Evolutionary conservation across 1,140 invertebrate genomes (phyloP), one percentile per base, ranked within the genome.

Genomic region (Brachionus asplanchnoidis): DNA sequence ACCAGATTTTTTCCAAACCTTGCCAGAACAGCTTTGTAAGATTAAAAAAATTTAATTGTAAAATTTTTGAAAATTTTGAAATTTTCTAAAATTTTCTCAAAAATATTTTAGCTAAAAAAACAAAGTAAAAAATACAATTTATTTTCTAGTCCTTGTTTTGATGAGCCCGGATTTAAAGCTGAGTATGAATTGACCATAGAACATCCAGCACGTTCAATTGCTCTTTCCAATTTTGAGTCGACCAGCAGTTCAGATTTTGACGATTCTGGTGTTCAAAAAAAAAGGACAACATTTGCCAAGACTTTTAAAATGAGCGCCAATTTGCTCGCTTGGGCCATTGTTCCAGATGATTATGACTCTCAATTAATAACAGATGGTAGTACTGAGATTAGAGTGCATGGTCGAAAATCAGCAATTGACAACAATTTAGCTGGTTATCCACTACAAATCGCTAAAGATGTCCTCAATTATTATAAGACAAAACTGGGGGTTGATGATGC

Each of bases 141-240:
- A 26, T 26, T 60, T 80, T 56, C 23, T 17, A 82, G 79, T n/a
- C 86, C 86, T 8, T 84, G 86, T 73, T 84, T 86, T 60, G 86
- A 86, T 53, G 86, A 86, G 40, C 86, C 86, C n/a, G 20, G 42
- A 28, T 82, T 86, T 17, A 86, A 85, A 60, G 66, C 86, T 11
- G 83, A 42, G 11, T 86, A 85, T 70, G 70, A 84, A 32, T 70
- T 84, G 9, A 84, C 44, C 40, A 70, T 84, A 26, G 82, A 68
- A 53, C 82, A 84, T 70, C 65, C 65, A 46, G 26, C 40, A 23
- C n/a, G 60, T 28, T 46, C 68, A 17, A 44, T 84, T 23, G 60
- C 82, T 84, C 3, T 84, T 11, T 53, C 82, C 40, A 84, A 68
- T 84, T 46, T n/a, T 3, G 11, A 42, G 26, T 1, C 17, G 2